Base-by-base conservation (phyloP, 2,113 vertebrate species). In the Ellobius talpinus region DNA sequence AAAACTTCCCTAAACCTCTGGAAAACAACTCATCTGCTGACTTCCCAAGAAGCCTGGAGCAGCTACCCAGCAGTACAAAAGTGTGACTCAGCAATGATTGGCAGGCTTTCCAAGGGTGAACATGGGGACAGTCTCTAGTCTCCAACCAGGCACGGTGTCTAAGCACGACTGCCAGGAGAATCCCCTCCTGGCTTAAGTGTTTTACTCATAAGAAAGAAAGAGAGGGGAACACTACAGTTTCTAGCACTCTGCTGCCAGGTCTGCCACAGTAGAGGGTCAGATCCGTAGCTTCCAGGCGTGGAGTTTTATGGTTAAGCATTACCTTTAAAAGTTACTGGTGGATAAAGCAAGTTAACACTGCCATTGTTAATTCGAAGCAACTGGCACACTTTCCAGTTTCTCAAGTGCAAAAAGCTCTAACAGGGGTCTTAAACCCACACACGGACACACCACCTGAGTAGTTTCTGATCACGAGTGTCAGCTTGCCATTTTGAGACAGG, bases 361-460 rank as follows among this genome's bases (percentile, higher is more conserved):
- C 33, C 74, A 8, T n/a, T 84, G 50, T 31, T 36, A 88, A 66
- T 50, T 92, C 47, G 52, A 74, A 87, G 90, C 50, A 74, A 73
- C 9, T 95, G 96, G 90, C 95, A 95, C 42, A 45, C 23, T 21
- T 42, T 97, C 96, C 98, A 97, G 97, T 97, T 97, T 96, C 84
- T 91, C 63, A 84, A 87, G 91, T 79, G 23, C 23, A 74, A 79
- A 0, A 81, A 63, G 50, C 96, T 82, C 89, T 82, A 92, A 85
- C 70, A 87, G 91, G 39, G 23, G 94, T 63, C 78, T 61, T 61
- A 77, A 74, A 93, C 66, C n/a, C 45, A 66, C 42, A 36, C 84
- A 85, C 21, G 89, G 90, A 47, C 84, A n/a, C 47, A 81, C 58
- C 47, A 89, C 87, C 94, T 96, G 96, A 97, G 91, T 36, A 91